Evolutionary conservation across 2,797 vertebrate species (phyloP).

Genomic region (Sphenodon punctatus): DNA sequence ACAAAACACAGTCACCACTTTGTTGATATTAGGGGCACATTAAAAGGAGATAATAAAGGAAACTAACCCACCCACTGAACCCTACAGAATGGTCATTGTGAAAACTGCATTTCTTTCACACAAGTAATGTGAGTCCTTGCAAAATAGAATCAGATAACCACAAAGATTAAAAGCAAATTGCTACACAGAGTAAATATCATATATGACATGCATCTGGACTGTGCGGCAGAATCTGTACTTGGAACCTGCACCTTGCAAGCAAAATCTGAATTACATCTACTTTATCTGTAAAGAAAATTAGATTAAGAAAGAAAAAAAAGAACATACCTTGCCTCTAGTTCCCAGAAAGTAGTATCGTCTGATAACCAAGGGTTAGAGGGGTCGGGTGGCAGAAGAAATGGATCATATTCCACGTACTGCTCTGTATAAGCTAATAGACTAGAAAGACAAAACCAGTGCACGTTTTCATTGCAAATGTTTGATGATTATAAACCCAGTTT

Average conservation of each 20-base stretch:
- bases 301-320: slow-evolving; percentile 13
- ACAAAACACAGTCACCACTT: too few relatives aligned
- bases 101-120: not conserved
- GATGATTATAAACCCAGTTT: not conserved
- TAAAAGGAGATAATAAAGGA: too few relatives aligned
- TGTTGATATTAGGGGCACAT: too few relatives aligned
- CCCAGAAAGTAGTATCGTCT: slow-evolving; percentile 93
- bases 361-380: slow-evolving; percentile 96
- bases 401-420: slow-evolving; percentile 97
- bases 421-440: slow-evolving; percentile 94
- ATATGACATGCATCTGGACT: too few relatives aligned
- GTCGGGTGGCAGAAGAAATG: slow-evolving; percentile 90
- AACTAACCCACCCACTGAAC: not conserved
- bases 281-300: not conserved
- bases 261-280: not conserved
- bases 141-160: not conserved
- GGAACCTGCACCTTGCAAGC: not conserved
- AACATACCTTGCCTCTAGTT: slow-evolving; percentile 89
- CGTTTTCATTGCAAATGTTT: not conserved
- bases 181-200: not conserved
- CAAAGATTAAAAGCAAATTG: not conserved
- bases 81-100: not conserved
- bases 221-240: not conserved
- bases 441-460: slow-evolving; percentile 49
- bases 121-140: not conserved